These are phyloP conservation scores for Percina caprodes DNA, from an alignment of 2,113 vertebrate genomes.

Conservation along the genomic window DNA sequence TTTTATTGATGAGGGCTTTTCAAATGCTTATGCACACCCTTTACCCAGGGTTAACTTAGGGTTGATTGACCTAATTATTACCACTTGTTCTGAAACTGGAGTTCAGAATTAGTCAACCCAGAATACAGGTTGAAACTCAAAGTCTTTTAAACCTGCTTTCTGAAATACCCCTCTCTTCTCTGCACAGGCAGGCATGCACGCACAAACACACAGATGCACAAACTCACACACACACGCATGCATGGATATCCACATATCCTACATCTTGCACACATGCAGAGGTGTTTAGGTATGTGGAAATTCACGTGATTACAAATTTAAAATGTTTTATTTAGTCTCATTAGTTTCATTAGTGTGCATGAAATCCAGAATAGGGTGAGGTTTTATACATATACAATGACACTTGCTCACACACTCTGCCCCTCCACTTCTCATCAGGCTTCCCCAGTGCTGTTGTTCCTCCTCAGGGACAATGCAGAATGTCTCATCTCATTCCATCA, in stretches of 20 bases:
- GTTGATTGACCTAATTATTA: no score
- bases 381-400: not conserved
- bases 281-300: not conserved
- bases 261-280: constrained; percentile 11
- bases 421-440: constrained; percentile 36
- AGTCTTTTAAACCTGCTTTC: no score
- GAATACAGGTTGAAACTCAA: no score
- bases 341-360: constrained; percentile 33
- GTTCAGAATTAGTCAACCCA: no score
- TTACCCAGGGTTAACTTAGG: no score
- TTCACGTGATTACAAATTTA: not conserved
- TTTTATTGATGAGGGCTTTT: no score
- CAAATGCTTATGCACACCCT: no score
- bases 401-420: constrained; percentile 10
- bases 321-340: constrained; percentile 20
- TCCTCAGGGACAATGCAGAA: constrained; percentile 53
- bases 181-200: not conserved
- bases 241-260: not conserved
- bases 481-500: constrained; percentile 75
- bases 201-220: not conserved
- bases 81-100: no score
- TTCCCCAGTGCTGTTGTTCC: constrained; percentile 35
- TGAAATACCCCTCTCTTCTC: no score
- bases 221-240: not conserved
- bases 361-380: not conserved